Conservation (phyloP, 2,113 vertebrate species). For the Geothlypis trichas region DNA sequence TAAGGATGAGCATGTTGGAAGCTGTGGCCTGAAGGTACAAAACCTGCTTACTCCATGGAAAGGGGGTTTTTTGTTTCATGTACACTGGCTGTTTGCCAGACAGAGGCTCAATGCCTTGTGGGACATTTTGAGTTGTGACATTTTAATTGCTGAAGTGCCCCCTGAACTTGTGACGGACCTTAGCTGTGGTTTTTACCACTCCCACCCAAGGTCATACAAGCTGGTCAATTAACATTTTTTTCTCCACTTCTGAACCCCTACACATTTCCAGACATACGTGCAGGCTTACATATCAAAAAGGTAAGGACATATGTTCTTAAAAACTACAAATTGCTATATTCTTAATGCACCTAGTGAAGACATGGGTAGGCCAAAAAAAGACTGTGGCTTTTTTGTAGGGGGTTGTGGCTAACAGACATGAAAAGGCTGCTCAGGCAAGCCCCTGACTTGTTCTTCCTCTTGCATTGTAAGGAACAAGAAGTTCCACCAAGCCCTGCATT, state of each 20-base stretch:
- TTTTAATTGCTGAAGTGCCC: neutral
- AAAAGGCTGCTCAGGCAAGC: neutral
- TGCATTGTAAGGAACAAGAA: neutral
- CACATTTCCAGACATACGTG: neutral
- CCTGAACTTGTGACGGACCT: neutral
- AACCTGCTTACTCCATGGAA: neutral
- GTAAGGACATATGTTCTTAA: neutral
- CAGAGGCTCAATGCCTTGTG: neutral
- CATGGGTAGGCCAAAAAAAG: neutral
- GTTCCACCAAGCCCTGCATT: neutral
- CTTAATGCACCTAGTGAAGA: neutral
- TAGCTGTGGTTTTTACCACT: neutral
- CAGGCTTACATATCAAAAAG: neutral
- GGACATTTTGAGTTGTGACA: neutral
- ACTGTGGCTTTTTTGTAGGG: neutral
- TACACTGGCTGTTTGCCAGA: neutral
- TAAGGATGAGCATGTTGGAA: neutral
- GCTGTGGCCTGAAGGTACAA: neutral
- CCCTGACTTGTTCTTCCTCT: neutral
- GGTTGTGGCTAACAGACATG: neutral
- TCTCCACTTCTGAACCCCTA: neutral
- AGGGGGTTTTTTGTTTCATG: neutral
- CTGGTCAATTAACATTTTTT: neutral
- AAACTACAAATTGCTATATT: neutral
- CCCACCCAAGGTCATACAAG: neutral